phyloP scores from a whole-genome alignment of 1,140 invertebrate species.

The Hyles vespertilio region DNA sequence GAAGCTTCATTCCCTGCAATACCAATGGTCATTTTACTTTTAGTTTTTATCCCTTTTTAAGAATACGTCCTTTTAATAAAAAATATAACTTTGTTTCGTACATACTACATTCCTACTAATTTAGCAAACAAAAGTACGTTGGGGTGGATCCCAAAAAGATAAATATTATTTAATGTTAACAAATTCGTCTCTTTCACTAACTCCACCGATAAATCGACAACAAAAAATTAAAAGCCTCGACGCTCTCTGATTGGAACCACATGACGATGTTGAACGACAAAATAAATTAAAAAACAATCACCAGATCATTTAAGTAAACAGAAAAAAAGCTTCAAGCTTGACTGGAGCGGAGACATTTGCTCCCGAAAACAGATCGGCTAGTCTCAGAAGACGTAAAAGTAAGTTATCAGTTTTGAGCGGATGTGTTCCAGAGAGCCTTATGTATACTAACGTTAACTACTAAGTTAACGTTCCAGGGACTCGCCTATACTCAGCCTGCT shows the following conservation, averaged over 20 bases:
- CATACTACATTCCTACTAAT: not conserved
- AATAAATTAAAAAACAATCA: constrained; percentile 75
- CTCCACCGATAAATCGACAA: constrained; percentile 25
- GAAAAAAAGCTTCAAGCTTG: constrained; percentile 58
- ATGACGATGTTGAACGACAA: constrained; percentile 57
- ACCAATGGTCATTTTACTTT: constrained; percentile 2
- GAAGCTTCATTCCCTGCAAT: too few species aligned
- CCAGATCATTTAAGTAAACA: constrained; percentile 71
- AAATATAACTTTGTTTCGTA: not conserved
- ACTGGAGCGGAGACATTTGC: constrained; percentile 59
- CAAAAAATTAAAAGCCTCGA: constrained; percentile 60
- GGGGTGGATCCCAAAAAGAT: too few species aligned
- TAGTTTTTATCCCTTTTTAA: not conserved
- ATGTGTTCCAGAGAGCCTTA: constrained; percentile 17
- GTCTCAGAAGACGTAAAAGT: constrained; percentile 27
- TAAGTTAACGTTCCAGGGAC: constrained; percentile 49
- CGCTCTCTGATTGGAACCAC: constrained; percentile 65
- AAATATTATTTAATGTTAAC: too few species aligned
- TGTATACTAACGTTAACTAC: constrained; percentile 41
- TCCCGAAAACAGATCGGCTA: constrained; percentile 50
- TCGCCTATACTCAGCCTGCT: constrained; percentile 43
- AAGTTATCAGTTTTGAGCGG: constrained; percentile 19
- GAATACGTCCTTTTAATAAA: not conserved
- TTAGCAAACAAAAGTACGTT: too few species aligned
- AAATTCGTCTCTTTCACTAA: constrained; percentile 10